Conservation (phyloP, 2,797 vertebrate species). For the Podargus strigoides region DNA sequence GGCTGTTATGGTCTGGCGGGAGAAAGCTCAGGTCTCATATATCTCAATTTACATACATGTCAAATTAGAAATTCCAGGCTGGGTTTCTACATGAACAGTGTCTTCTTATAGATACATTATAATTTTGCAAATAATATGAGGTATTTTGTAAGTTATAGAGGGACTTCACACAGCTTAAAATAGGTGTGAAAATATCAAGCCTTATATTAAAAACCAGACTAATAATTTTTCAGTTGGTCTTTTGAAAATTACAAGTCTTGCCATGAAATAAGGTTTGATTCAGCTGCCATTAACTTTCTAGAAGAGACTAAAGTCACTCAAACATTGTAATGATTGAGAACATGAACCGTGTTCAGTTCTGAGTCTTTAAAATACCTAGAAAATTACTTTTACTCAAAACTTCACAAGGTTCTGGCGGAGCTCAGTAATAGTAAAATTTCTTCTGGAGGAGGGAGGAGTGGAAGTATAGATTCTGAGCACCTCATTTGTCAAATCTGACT, state of each 20-base stretch:
- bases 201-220: background rate
- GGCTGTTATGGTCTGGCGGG: background rate
- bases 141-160: background rate
- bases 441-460: background rate
- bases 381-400: background rate
- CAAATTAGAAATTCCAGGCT: background rate
- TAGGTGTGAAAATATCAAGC: background rate
- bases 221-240: background rate
- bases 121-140: rapidly evolving
- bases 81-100: background rate
- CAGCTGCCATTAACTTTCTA: background rate
- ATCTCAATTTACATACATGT: background rate
- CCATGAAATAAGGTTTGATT: background rate
- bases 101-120: background rate
- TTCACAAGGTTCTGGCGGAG: background rate
- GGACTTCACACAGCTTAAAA: background rate
- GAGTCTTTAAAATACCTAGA: background rate
- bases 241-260: background rate
- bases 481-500: background rate
- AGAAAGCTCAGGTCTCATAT: background rate
- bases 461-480: background rate
- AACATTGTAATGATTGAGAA: background rate
- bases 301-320: background rate
- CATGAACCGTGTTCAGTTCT: background rate
- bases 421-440: background rate